phyloP scores from a whole-genome alignment of 2,888 invertebrate species.

The Drosophila demipolita region DNA sequence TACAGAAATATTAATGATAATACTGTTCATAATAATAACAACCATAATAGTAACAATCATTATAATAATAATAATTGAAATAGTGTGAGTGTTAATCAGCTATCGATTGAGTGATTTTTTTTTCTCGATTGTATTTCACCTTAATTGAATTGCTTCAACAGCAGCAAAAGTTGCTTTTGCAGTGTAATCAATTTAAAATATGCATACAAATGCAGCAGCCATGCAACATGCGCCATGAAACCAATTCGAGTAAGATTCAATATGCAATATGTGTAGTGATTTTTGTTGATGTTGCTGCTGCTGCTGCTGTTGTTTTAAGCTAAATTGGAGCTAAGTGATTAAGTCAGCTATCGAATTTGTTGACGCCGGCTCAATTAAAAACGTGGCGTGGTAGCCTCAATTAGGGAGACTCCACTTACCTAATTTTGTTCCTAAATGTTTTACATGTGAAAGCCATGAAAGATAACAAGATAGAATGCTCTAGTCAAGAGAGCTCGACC shows the following conservation, averaged over 20 bases:
- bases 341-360: neutral
- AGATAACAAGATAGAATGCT: neutral
- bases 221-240: neutral
- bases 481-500: neutral
- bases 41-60: constrained; percentile 53
- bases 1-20: neutral
- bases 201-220: neutral
- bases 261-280: neutral
- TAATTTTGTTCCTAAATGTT: neutral
- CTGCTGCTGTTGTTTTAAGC: neutral
- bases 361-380: neutral
- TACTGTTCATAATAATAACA: neutral
- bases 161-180: neutral
- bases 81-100: neutral
- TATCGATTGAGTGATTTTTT: neutral
- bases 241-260: neutral
- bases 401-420: neutral
- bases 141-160: neutral
- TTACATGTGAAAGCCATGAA: neutral
- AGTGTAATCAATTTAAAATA: neutral
- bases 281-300: neutral
- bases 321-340: neutral
- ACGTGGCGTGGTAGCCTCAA: neutral
- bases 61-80: constrained; percentile 38
- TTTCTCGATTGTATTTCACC: neutral